Conservation (phyloP, 2,797 vertebrate genomes). For the Aselliscus stoliczkanus region DNA sequence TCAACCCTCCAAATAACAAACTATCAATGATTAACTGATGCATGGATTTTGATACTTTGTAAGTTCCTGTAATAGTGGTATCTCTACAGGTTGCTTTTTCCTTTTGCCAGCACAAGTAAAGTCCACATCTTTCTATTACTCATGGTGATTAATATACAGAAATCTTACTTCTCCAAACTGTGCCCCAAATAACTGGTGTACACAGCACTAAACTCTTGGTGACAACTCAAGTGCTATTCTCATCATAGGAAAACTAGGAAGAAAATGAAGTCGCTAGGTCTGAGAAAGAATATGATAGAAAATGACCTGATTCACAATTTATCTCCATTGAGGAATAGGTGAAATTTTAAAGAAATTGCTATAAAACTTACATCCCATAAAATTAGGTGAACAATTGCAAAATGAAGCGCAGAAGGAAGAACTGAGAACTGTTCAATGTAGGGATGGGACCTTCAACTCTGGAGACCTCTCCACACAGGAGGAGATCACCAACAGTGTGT, state of each 20-base stretch:
- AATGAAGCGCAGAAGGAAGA: neutral
- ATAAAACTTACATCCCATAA: neutral
- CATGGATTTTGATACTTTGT: neutral
- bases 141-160: neutral
- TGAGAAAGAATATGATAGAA: neutral
- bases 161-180: neutral
- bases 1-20: neutral
- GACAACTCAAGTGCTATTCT: neutral
- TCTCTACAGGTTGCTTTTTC: neutral
- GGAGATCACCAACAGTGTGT: neutral
- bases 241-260: neutral
- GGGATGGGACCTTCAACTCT: neutral
- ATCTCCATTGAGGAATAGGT: neutral
- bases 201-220: neutral
- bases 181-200: neutral
- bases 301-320: neutral
- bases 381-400: neutral
- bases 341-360: neutral
- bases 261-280: neutral
- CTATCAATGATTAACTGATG: neutral
- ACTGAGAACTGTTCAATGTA: neutral
- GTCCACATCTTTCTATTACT: neutral
- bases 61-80: neutral
- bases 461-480: neutral
- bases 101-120: neutral